Conservation (phyloP, 1,140 invertebrate species). For the Carcinoscorpius rotundicauda region DNA sequence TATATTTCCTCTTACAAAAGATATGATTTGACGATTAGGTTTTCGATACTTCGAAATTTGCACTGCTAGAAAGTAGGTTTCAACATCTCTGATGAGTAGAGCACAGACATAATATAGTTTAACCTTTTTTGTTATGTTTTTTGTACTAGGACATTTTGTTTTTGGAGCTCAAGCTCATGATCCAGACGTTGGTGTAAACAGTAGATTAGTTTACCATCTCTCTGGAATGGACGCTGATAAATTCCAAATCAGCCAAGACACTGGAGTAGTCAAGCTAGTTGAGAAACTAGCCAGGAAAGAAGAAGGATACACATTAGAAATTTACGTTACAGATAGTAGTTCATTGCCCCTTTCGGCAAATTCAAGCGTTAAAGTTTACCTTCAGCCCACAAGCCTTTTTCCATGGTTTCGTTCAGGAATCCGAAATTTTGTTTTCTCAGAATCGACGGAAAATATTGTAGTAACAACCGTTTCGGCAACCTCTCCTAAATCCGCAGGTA, state of each 20-base stretch:
- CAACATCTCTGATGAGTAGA: too few species aligned
- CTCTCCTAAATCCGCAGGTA: slow-evolving; percentile 51
- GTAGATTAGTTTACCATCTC: slow-evolving; percentile 60
- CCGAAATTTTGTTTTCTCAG: slow-evolving; percentile 57
- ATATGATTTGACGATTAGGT: too few species aligned
- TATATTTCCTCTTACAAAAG: too few species aligned
- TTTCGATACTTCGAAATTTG: too few species aligned
- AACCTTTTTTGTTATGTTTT: too few species aligned
- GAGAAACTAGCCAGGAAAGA: slow-evolving; percentile 35
- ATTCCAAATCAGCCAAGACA: slow-evolving; percentile 60
- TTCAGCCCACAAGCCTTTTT: slow-evolving; percentile 57
- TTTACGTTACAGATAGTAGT: slow-evolving; percentile 42
- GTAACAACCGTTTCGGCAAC: slow-evolving; percentile 34
- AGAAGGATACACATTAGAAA: slow-evolving; percentile 50
- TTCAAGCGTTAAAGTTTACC: slow-evolving; percentile 45
- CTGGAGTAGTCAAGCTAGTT: slow-evolving; percentile 59
- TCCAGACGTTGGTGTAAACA: slow-evolving; percentile 62
- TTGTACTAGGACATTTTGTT: slow-evolving; percentile 52
- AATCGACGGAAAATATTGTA: slow-evolving; percentile 47
- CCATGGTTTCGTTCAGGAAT: slow-evolving; percentile 51
- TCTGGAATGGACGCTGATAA: slow-evolving; percentile 58
- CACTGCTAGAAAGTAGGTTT: too few species aligned
- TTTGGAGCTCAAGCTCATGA: slow-evolving; percentile 74
- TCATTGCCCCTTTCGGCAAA: slow-evolving; percentile 35
- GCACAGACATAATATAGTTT: too few species aligned